Evolutionary conservation across 2,113 vertebrate genomes (phyloP).

Genomic region (Colistium nudipinnis): DNA sequence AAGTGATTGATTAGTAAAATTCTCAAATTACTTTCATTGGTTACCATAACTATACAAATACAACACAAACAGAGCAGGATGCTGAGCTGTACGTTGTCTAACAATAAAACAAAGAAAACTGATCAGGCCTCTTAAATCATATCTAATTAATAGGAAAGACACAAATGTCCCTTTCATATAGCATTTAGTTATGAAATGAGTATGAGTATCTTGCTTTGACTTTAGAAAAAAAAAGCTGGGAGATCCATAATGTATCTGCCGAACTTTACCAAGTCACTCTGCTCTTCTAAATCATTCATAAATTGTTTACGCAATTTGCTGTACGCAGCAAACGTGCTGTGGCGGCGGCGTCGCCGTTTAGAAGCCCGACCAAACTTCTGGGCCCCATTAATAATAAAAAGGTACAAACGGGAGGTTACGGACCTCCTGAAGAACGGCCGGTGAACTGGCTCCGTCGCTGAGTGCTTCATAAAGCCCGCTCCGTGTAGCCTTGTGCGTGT

Average conservation of each 20-base stretch:
- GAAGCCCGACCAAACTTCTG: constrained; percentile 53
- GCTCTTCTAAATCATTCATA: constrained; percentile 75
- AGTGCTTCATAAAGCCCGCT: constrained; percentile 39
- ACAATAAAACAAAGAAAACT: too few species aligned
- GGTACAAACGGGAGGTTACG: constrained; percentile 67
- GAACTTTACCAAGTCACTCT: constrained; percentile 44
- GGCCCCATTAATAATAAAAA: constrained; percentile 73
- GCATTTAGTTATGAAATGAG: too few species aligned
- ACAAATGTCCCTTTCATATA: too few species aligned
- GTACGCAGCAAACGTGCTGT: constrained; percentile 49
- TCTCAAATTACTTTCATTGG: too few species aligned
- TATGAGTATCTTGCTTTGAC: too few species aligned
- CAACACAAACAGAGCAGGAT: too few species aligned
- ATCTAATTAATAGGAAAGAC: too few species aligned
- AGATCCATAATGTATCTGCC: constrained; percentile 42
- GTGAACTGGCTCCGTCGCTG: constrained; percentile 26
- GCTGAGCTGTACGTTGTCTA: too few species aligned
- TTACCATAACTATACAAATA: too few species aligned
- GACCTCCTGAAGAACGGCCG: constrained; percentile 47
- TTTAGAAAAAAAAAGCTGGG: too few species aligned
- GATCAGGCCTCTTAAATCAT: too few species aligned
- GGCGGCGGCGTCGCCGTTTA: constrained; percentile 46
- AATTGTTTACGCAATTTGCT: constrained; percentile 67
- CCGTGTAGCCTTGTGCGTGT: constrained; percentile 16
- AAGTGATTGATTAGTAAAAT: too few species aligned